Percentiles rank a stretch among this genome's conserved stretches.
phyloP scores from a whole-genome alignment of 1,140 invertebrate species.

The Drosophila mauritiana region DNA sequence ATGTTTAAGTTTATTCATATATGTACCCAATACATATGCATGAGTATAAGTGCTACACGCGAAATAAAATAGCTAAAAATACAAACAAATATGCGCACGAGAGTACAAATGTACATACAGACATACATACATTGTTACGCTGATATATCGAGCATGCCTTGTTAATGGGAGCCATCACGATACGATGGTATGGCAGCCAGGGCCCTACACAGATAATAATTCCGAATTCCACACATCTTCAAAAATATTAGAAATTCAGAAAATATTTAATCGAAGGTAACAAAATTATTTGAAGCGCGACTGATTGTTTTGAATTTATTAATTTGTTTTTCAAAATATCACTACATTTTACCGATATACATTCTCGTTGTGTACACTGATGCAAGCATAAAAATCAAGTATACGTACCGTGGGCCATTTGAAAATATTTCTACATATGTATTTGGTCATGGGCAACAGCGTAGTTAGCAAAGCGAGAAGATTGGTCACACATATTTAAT shows the following conservation, averaged over 20 bases:
- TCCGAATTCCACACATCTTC: no score
- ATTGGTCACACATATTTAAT: constrained; percentile 30
- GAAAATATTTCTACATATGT: constrained; percentile 7
- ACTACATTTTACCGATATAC: not conserved
- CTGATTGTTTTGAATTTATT: not conserved
- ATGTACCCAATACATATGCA: constrained; percentile 21
- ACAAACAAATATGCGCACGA: constrained; percentile 40
- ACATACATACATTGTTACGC: not conserved
- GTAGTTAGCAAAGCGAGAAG: constrained; percentile 29
- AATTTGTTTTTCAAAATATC: not conserved
- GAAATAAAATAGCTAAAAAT: constrained; percentile 55
- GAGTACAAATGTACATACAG: constrained; percentile 7
- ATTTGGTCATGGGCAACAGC: constrained; percentile 16
- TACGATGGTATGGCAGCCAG: constrained; percentile 31
- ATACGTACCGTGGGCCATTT: constrained; percentile 32
- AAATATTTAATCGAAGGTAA: not conserved
- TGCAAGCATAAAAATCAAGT: constrained; percentile 11
- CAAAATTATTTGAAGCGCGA: no score
- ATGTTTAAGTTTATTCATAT: constrained; percentile 54
- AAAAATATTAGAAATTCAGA: not conserved
- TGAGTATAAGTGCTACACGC: constrained; percentile 10
- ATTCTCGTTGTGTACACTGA: not conserved
- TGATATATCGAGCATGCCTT: constrained; percentile 34
- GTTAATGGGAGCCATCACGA: constrained; percentile 50
- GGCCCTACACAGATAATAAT: constrained; percentile 8